Conservation (phyloP, 2,113 vertebrate species). For the Panurus biarmicus region DNA sequence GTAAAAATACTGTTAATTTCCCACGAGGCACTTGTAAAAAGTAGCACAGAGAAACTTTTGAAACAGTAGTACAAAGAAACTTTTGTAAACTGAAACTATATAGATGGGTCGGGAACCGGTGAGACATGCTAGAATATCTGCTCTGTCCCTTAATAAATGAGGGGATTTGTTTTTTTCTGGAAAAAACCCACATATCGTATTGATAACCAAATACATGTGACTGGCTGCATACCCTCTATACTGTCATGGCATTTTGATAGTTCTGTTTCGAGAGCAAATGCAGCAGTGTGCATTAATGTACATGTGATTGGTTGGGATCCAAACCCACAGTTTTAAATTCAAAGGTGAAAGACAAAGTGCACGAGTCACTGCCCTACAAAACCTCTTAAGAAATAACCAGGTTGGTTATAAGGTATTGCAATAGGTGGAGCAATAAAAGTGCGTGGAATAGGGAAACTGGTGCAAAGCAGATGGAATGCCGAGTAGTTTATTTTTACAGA, state of each 20-base stretch:
- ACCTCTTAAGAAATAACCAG: neutral
- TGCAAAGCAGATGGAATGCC: neutral
- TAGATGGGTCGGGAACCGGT: neutral
- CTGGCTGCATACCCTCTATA: neutral
- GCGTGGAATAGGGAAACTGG: neutral
- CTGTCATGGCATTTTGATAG: neutral
- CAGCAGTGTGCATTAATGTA: neutral
- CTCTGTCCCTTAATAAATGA: neutral
- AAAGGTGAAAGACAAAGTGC: neutral
- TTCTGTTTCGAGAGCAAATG: neutral
- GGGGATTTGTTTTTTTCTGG: neutral
- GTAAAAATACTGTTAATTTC: neutral
- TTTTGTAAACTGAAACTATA: neutral
- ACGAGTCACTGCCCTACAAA: neutral
- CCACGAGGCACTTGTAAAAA: neutral
- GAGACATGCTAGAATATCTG: neutral
- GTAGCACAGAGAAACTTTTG: neutral
- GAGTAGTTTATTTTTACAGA: neutral
- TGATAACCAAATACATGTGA: neutral
- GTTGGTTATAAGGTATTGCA: neutral
- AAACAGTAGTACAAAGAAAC: neutral
- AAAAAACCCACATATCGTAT: neutral
- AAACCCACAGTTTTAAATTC: neutral
- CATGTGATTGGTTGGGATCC: neutral
- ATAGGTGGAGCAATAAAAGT: neutral